phyloP scores from a whole-genome alignment of 2,113 vertebrate species.

The Illadopsis cleaveri region DNA sequence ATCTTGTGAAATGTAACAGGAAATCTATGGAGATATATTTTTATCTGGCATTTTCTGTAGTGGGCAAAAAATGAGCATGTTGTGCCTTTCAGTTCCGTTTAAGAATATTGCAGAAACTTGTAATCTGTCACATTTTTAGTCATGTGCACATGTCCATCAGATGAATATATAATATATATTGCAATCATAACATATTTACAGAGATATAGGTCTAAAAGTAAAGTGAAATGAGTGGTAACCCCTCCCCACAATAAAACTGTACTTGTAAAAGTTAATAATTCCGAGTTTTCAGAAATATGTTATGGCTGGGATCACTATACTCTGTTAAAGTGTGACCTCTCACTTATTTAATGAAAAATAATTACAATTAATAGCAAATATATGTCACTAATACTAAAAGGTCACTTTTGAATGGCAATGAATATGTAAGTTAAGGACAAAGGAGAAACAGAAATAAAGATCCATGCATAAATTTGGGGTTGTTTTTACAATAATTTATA shows the following conservation, averaged over 20 bases:
- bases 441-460: neutral
- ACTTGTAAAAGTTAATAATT: neutral
- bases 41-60: neutral
- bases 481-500: neutral
- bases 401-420: neutral
- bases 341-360: neutral
- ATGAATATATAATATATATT: neutral
- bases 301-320: neutral
- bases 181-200: neutral
- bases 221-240: neutral
- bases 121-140: neutral
- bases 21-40: conserved; percentile 2
- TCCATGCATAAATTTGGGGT: neutral
- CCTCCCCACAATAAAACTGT: neutral
- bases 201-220: neutral
- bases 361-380: neutral
- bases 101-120: neutral
- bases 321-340: neutral
- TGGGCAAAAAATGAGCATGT: neutral
- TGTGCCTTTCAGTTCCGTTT: neutral
- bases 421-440: neutral
- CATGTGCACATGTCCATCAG: neutral
- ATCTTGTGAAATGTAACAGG: conserved; percentile 14
- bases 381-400: neutral
- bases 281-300: neutral